phyloP scores from a whole-genome alignment of 2,797 vertebrate species.

The Prunella strophiata region DNA sequence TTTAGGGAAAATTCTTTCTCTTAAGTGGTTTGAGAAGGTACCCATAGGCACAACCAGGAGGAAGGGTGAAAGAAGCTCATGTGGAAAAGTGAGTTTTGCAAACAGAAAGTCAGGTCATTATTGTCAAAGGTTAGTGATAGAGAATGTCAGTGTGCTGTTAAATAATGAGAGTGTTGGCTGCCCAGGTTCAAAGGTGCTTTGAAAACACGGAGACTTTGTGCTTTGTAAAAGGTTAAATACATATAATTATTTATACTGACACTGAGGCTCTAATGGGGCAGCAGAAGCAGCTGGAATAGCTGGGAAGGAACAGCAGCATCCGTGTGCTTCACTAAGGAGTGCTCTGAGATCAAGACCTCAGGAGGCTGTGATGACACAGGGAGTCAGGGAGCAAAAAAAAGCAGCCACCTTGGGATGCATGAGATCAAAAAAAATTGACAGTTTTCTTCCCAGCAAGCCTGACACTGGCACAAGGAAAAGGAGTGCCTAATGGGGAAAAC shows the following conservation, averaged over 20 bases:
- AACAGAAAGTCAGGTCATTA: background rate
- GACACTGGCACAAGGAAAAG: background rate
- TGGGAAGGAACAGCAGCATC: constrained; percentile 1
- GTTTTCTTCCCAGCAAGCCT: constrained; percentile 2
- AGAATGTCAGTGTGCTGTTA: background rate
- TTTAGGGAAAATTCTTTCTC: background rate
- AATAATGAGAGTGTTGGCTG: background rate
- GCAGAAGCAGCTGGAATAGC: background rate
- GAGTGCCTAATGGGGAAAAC: background rate
- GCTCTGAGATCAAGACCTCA: background rate
- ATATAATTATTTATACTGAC: constrained; percentile 14
- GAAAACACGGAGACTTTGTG: background rate
- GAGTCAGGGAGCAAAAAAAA: background rate
- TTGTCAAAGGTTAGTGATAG: background rate
- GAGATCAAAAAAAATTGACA: constrained; percentile 20
- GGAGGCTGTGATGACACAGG: background rate
- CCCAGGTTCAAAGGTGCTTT: background rate
- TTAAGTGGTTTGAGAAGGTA: background rate
- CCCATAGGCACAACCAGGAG: background rate
- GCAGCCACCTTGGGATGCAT: background rate
- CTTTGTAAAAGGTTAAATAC: constrained; percentile 20
- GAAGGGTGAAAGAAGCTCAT: background rate
- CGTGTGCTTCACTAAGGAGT: background rate
- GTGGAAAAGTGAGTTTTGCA: background rate
- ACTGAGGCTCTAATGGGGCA: background rate